Percentiles rank a stretch among this genome's conserved stretches.
These are phyloP conservation scores for Rousettus leschenaultii DNA, from an alignment of 2,113 vertebrate genomes.

Conservation along the genomic window DNA sequence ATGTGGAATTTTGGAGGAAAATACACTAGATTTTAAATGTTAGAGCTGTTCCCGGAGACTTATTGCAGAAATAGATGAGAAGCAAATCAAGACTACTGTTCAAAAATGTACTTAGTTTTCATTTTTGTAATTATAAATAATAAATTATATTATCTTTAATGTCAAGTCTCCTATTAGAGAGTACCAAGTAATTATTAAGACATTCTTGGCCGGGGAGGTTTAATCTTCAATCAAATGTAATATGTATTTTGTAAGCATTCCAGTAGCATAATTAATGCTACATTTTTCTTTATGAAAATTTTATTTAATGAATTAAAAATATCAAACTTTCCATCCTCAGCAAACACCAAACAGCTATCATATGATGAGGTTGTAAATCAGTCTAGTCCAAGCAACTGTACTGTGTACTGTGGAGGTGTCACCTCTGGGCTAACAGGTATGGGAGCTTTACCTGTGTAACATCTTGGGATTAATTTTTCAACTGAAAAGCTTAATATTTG, in stretches of 20 bases:
- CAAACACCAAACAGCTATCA: slow-evolving; percentile 93
- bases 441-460: neutral
- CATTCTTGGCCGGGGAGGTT: slow-evolving; percentile 27
- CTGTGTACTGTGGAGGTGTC: slow-evolving; percentile 97
- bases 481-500: neutral
- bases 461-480: slow-evolving; percentile 8
- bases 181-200: slow-evolving; percentile 50
- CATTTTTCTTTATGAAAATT: slow-evolving; percentile 31
- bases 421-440: slow-evolving; percentile 95
- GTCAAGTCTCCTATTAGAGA: slow-evolving; percentile 73
- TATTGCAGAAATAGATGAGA: slow-evolving; percentile 76
- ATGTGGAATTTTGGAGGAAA: slow-evolving; percentile 74
- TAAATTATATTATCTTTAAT: slow-evolving; percentile 52
- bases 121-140: slow-evolving; percentile 71
- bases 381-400: slow-evolving; percentile 98
- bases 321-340: slow-evolving; percentile 71
- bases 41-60: slow-evolving; percentile 74
- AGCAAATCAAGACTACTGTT: slow-evolving; percentile 76
- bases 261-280: slow-evolving; percentile 36
- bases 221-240: slow-evolving; percentile 43
- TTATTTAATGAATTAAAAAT: slow-evolving; percentile 36
- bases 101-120: slow-evolving; percentile 77
- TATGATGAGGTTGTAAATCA: slow-evolving; percentile 98
- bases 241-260: slow-evolving; percentile 36
- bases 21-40: slow-evolving; percentile 74